Conservation (phyloP, 1,140 invertebrate species). For the Dinoponera quadriceps region DNA sequence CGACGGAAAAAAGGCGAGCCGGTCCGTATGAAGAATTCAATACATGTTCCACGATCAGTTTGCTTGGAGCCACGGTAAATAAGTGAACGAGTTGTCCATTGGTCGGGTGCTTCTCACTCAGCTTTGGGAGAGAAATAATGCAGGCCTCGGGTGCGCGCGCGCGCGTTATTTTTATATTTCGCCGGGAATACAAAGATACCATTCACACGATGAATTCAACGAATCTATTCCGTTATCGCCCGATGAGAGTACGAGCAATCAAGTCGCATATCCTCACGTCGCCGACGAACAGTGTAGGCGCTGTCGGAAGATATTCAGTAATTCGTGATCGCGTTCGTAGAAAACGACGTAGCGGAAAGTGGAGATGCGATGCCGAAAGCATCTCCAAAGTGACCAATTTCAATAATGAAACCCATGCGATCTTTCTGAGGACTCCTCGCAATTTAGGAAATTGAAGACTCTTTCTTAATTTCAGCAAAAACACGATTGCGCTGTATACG, state of each 20-base stretch:
- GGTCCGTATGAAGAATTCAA: constrained; percentile 67
- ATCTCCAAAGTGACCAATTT: constrained; percentile 1
- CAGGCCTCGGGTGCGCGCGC: constrained; percentile 30
- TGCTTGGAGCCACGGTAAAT: constrained; percentile 62
- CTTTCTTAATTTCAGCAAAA: not conserved
- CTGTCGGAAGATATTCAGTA: not conserved
- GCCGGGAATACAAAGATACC: constrained; percentile 55
- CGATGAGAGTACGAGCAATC: not conserved
- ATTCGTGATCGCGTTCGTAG: not conserved
- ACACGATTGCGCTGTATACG: not conserved
- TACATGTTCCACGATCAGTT: constrained; percentile 67
- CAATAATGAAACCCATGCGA: constrained; percentile 10
- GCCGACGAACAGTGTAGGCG: not conserved
- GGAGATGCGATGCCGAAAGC: not conserved
- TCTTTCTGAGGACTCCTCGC: no score
- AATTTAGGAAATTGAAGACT: not conserved
- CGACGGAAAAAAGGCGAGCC: constrained; percentile 20
- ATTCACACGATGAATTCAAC: constrained; percentile 56
- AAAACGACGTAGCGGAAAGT: not conserved
- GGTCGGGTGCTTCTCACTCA: constrained; percentile 60
- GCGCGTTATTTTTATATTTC: constrained; percentile 66
- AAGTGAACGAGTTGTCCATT: constrained; percentile 62
- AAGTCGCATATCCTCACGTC: not conserved
- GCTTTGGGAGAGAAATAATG: constrained; percentile 65
- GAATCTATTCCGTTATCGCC: constrained; percentile 62